These are phyloP conservation scores for Thalassaphorura encarpata DNA, from an alignment of 1,140 invertebrate species.

Conservation along the genomic window DNA sequence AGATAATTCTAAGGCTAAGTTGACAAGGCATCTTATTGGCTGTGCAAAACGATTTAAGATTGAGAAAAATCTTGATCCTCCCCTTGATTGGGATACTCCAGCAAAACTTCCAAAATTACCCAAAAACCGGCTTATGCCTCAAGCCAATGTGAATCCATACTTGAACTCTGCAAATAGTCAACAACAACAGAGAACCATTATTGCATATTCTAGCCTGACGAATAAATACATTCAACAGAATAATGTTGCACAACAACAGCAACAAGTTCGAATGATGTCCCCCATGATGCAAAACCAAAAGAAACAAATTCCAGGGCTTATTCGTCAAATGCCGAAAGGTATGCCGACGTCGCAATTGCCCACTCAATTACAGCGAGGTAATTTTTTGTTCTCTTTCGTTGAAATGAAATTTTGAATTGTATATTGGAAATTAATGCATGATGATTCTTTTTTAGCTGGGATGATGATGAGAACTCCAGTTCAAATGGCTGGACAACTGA, in stretches of 20 bases:
- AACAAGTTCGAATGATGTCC: too few species aligned
- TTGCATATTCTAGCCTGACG: not conserved
- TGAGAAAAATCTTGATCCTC: slow-evolving; percentile 70
- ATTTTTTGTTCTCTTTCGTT: too few species aligned
- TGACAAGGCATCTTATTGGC: slow-evolving; percentile 74
- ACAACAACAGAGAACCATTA: slow-evolving; percentile 3
- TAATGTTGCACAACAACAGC: not conserved
- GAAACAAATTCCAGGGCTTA: slow-evolving; percentile 31
- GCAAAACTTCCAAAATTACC: slow-evolving; percentile 74
- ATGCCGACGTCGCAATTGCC: too few species aligned
- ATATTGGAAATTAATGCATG: not conserved
- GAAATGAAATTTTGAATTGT: too few species aligned
- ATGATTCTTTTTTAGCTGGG: slow-evolving; percentile 6
- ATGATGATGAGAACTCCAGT: slow-evolving; percentile 25
- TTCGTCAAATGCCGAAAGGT: slow-evolving; percentile 21
- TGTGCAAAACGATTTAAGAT: slow-evolving; percentile 85
- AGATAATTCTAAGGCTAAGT: slow-evolving; percentile 86
- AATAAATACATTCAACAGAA: slow-evolving; percentile 3
- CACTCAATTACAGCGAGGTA: too few species aligned
- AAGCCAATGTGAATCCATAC: slow-evolving; percentile 11
- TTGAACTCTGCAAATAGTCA: slow-evolving; percentile 2
- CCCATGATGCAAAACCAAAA: slow-evolving; percentile 25
- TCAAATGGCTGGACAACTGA: slow-evolving; percentile 7
- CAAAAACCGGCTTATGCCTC: slow-evolving; percentile 41
- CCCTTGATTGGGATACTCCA: slow-evolving; percentile 79